phyloP scores from a whole-genome alignment of 2,888 invertebrate genomes.

The Rhingia campestris region DNA sequence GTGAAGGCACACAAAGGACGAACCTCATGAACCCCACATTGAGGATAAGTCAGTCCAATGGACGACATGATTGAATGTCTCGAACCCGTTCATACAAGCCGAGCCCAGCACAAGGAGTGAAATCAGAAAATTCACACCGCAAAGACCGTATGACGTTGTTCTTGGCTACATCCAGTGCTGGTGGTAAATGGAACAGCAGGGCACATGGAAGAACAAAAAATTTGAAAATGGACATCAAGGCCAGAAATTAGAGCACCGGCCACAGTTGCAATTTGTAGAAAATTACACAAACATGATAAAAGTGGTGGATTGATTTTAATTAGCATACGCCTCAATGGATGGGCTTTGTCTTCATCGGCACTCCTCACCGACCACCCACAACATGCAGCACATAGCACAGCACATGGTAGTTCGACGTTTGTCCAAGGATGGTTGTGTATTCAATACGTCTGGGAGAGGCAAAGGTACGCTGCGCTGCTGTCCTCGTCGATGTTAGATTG shows the following conservation, averaged over 20 bases:
- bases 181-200: neutral
- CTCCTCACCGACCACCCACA: too few species aligned
- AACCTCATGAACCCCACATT: neutral
- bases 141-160: conserved; percentile 29
- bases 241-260: conserved; percentile 51
- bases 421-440: neutral
- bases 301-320: conserved; percentile 73
- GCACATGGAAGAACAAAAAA: conserved; percentile 17
- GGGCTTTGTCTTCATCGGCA: neutral
- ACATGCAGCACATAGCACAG: neutral
- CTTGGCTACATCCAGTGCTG: neutral
- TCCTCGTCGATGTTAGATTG: conserved; percentile 26
- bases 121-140: conserved; percentile 54
- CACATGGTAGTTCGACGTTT: conserved; percentile 9
- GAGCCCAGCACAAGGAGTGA: conserved; percentile 20
- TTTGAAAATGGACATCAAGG: conserved; percentile 24
- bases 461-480: neutral
- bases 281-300: conserved; percentile 69
- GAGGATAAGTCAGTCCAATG: conserved; percentile 1
- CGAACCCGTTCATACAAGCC: conserved; percentile 54
- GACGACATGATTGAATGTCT: conserved; percentile 29
- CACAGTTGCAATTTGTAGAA: conserved; percentile 69
- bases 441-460: too few species aligned
- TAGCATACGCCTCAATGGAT: conserved; percentile 60
- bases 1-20: conserved; percentile 26